Evolutionary conservation across 2,113 vertebrate genomes (phyloP), one percentile per base, ranked within the genome.

Genomic region (Anseranas semipalmata): DNA sequence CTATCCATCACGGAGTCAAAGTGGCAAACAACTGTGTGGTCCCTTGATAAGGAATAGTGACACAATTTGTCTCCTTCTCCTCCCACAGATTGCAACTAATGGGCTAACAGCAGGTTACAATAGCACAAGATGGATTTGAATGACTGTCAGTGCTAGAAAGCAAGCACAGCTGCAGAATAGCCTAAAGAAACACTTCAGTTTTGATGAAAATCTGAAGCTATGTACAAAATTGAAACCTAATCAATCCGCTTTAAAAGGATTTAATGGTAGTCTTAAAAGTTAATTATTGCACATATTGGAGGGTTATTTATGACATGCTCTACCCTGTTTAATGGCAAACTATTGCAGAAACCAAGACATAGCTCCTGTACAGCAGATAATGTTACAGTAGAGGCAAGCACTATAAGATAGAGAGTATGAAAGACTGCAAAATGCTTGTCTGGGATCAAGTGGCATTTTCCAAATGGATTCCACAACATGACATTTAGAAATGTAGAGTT

Each of bases 1-100:
- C 99, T 98, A 99, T 99, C 98, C 99, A 99, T 99, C 98, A 98
- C 91, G 96, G 98, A 98, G 98, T 98, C 98, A 98, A 98, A 98
- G 98, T 98, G 99, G 99, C 98, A 97, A 98, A 98, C 98, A 98
- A 98, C 98, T 99, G 98, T 99, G 99, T 99, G 98, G 98, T 99
- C 99, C 98, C 98, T 98, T 99, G 99, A 99, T 99, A 99, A 99
- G 98, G 97, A 98, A 98, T 98, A 98, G 98, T 98, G 99, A 99
- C 99, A 99, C 98, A 97, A 99, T 99, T 99, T 99, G 98, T 99
- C 99, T 99, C 98, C 97, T 98, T 97, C 97, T 97, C 98, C 98
- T 99, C 98, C 99, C 98, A 99, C 98, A 97, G 98, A 98, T 98
- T 98, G 97, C 98, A 98, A 98, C 98, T 98, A 98, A 99, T 96